Evolutionary conservation across 2,113 vertebrate genomes (phyloP), one percentile per base, ranked within the genome.

Genomic region (Gymnogyps californianus): DNA sequence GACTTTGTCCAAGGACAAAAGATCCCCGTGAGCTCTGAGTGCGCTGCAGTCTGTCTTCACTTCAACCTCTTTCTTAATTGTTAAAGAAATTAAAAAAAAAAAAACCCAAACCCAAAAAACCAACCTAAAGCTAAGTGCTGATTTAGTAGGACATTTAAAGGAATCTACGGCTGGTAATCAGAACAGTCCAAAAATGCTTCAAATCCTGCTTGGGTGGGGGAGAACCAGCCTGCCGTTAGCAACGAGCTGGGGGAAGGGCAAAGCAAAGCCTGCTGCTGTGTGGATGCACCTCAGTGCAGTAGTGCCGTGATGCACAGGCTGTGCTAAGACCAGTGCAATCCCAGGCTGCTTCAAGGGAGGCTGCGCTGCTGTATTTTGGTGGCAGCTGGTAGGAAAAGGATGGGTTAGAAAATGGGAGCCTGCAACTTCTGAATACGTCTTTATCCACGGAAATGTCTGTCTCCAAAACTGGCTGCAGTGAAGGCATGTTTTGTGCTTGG

Each of bases 1-100:
- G 92, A 94, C 94, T 95, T 97, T 96, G 96, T 92, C 71, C 71
- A 96, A 96, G 96, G 97, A 96, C 97, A 95, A 92, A 96, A 86
- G 94, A 96, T 96, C 93, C 93, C 93, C 91, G 72, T 0, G 49
- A 95, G 94, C 87, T 81, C 62, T 25, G 57, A 89, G 67, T 51
- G 75, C 6, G 1, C 76, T 90, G 76, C 92, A 82, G 80, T 74
- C 87, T 92, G 90, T 70, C 62, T 95, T 93, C 49, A 15, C 81
- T 80, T 92, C 92, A 84, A 49, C 80, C 54, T 69, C 65, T 92
- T 61, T 83, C 84, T 94, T 96, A 58, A 95, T 97, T 89, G 87
- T 90, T 52, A 69, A 93, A 87, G 28, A 44, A 96, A 92, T 91
- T 75, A 21, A 57, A 25, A 65, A 52, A 32, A 15, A 47, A 42